Evolutionary conservation across 1,140 invertebrate species (phyloP).

Genomic region (Drosophila nigrodunni): DNA sequence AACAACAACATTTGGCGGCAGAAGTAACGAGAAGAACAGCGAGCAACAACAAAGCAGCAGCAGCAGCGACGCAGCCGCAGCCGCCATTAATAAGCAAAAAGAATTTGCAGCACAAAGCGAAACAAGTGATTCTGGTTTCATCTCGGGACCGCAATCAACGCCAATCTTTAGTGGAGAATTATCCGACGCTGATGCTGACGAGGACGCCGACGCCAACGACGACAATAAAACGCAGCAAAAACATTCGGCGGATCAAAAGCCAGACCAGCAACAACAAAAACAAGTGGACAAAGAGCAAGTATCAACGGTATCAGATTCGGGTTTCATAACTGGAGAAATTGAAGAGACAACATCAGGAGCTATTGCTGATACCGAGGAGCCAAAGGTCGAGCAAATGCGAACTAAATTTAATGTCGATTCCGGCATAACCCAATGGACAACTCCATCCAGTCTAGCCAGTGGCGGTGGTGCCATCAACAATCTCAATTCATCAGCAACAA

Average conservation of each 20-base stretch:
- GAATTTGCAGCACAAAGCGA: constrained; percentile 81
- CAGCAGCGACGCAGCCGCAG: constrained; percentile 17
- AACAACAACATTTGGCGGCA: constrained; percentile 69
- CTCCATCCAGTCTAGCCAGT: constrained; percentile 52
- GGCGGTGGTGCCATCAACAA: constrained; percentile 65
- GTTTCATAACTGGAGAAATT: constrained; percentile 62
- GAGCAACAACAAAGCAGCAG: constrained; percentile 39
- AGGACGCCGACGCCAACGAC: constrained; percentile 16
- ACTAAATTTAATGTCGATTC: constrained; percentile 61
- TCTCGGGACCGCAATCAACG: constrained; percentile 78
- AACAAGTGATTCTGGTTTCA: constrained; percentile 85
- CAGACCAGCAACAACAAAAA: constrained; percentile 19
- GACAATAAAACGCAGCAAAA: constrained; percentile 18
- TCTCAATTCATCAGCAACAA: constrained; percentile 46
- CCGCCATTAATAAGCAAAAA: constrained; percentile 67
- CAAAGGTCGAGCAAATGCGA: constrained; percentile 58
- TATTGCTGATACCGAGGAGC: constrained; percentile 30
- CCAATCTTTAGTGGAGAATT: constrained; percentile 72
- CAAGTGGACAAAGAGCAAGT: constrained; percentile 12
- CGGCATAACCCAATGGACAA: constrained; percentile 69
- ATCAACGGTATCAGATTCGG: constrained; percentile 65
- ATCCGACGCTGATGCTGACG: constrained; percentile 28
- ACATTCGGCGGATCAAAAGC: neutral
- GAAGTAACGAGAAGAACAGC: constrained; percentile 57
- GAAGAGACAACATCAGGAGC: constrained; percentile 19